Base-by-base conservation (phyloP, 2,113 vertebrate species). In the Sinocyclocheilus anophthalmus region DNA sequence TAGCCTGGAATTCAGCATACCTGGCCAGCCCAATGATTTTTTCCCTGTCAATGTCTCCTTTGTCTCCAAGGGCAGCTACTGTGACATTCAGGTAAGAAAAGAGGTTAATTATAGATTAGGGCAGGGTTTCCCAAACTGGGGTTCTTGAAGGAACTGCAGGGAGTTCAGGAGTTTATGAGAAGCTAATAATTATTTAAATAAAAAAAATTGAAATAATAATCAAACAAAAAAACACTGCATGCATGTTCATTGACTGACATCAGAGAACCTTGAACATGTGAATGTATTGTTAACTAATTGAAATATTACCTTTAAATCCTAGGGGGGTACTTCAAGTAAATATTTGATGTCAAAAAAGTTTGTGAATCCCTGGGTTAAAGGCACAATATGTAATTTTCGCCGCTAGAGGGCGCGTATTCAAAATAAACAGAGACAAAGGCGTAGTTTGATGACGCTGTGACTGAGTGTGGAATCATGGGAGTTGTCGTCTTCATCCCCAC, bases 1-100 rank as follows among this genome's bases (percentile, higher is more conserved):
- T 91, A 97, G 96, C 91, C 92, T 97, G 84, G 96, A 97, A 88
- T 97, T 97, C 91, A 97, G 95, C 91, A 94, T 96, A 88, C 90
- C 94, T 0, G 96, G 96, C 50, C 96, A 96, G 90, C 96, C 96
- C 20, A 96, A 93, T 0, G 96, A 97, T 91, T 97, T 97, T 93
- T 97, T 97, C 89, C 96, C 96, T 0, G 93, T 97, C 86, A 94
- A 94, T 33, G 96, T 97, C 86, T 96, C 95, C 65, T 97, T 97
- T 39, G 8, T 97, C 88, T 97, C 96, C 92, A 97, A 96, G 93
- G 95, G 95, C 88, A 97, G 94, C 91, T 97, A 96, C 90, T 97
- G 96, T 92, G 96, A 96, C 93, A 96, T 97, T 91, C 96, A 96
- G 95, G 96, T 96, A 93, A 48, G 67, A 61, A 67, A 30, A 61